Conservation (phyloP, 2,113 vertebrate species). For the Pedionomus torquatus region DNA sequence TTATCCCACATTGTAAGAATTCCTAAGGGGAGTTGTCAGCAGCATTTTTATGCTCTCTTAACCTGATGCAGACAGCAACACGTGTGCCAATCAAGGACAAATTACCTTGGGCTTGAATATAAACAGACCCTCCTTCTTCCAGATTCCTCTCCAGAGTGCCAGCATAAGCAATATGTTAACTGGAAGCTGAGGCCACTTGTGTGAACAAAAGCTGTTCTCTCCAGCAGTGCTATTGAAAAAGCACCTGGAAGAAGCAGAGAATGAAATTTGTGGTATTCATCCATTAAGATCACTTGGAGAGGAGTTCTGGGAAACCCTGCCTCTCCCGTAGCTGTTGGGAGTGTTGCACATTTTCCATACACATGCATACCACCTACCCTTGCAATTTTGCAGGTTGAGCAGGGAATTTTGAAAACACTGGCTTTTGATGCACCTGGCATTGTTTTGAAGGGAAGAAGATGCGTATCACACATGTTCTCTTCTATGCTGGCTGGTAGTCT, state of each 20-base stretch:
- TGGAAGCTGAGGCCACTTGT: constrained; percentile 30
- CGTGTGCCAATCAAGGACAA: background rate
- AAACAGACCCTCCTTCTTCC: background rate
- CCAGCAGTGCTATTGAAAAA: constrained; percentile 1
- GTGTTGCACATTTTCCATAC: background rate
- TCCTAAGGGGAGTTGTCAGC: background rate
- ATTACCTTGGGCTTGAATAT: background rate
- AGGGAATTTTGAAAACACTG: background rate
- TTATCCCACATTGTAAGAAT: background rate
- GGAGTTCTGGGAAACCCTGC: background rate
- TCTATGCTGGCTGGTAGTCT: background rate
- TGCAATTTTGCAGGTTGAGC: background rate
- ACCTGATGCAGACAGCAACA: background rate
- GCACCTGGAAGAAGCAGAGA: background rate
- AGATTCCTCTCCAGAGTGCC: background rate
- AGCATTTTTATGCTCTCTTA: background rate
- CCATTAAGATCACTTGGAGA: background rate
- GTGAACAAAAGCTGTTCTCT: background rate
- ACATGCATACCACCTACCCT: background rate
- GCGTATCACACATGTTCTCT: background rate
- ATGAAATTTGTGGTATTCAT: background rate
- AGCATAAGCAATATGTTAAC: background rate
- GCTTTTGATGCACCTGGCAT: background rate
- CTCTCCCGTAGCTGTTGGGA: background rate
- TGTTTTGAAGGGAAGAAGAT: background rate